Evolutionary conservation across 1,140 invertebrate genomes (phyloP).

Genomic region (Lepidostoma basale): DNA sequence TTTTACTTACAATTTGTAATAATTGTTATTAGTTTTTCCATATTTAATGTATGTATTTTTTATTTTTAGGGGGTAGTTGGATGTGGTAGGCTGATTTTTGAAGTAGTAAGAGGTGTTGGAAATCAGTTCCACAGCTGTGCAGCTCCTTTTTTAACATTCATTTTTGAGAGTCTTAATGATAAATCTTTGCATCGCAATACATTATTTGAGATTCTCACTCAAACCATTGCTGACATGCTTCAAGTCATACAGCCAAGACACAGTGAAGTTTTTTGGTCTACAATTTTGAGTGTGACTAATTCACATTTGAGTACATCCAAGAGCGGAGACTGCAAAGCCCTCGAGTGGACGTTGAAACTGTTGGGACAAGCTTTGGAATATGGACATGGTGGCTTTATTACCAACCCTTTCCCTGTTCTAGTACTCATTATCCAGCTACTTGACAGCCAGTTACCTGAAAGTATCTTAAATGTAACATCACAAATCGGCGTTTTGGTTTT

Average conservation of each 20-base stretch:
- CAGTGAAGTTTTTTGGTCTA: constrained; percentile 66
- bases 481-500: constrained; percentile 66
- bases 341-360: constrained; percentile 63
- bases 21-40: background rate
- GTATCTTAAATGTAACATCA: constrained; percentile 59
- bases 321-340: constrained; percentile 48
- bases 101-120: constrained; percentile 80
- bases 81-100: constrained; percentile 83
- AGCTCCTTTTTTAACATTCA: constrained; percentile 66
- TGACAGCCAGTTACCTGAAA: constrained; percentile 58
- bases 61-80: constrained; percentile 68
- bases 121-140: constrained; percentile 83
- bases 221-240: constrained; percentile 65
- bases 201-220: constrained; percentile 67
- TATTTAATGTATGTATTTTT: constrained; percentile 37
- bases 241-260: constrained; percentile 65
- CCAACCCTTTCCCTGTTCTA: constrained; percentile 61
- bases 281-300: constrained; percentile 40
- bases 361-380: constrained; percentile 66
- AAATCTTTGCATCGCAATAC: constrained; percentile 61
- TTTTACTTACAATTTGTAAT: background rate
- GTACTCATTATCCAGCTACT: constrained; percentile 63
- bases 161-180: constrained; percentile 66
- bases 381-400: constrained; percentile 68
- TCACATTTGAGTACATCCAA: constrained; percentile 12